These are phyloP conservation scores for Drosophila arawakana DNA, from an alignment of 1,140 invertebrate genomes.

Conservation along the genomic window DNA sequence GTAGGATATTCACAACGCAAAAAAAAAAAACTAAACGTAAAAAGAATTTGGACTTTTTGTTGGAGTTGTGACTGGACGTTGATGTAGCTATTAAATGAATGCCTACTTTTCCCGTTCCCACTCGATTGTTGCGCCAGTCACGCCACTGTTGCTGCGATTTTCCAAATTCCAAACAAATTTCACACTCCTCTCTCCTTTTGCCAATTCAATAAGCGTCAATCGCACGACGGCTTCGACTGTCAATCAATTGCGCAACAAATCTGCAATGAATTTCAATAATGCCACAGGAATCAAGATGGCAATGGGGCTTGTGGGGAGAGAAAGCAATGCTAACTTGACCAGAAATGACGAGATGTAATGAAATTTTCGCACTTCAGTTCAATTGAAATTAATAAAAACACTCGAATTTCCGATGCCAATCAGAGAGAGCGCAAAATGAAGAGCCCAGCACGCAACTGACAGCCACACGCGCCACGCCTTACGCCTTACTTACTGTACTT, in stretches of 20 bases:
- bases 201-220: conserved; percentile 81
- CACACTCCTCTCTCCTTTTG: not conserved
- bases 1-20: not conserved
- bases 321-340: conserved; percentile 50
- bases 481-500: conserved; percentile 77
- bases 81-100: conserved; percentile 1
- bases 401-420: conserved; percentile 79
- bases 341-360: conserved; percentile 44
- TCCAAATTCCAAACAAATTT: not conserved
- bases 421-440: conserved; percentile 47
- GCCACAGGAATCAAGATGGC: conserved; percentile 45
- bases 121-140: not conserved
- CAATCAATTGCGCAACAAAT: conserved; percentile 68
- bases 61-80: not conserved
- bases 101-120: not conserved
- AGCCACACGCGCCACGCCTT: conserved; percentile 66
- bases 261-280: conserved; percentile 76
- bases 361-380: conserved; percentile 49
- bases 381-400: conserved; percentile 80
- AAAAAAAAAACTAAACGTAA: not conserved
- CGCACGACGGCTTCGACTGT: conserved; percentile 53
- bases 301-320: conserved; percentile 16
- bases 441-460: conserved; percentile 42
- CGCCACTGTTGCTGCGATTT: conserved; percentile 49
- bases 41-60: not conserved